A percentile compares a stretch with the other conserved stretches of the same genome.
These are phyloP conservation scores for Eulemur albifrons DNA, from an alignment of 2,797 vertebrate species.

Conservation along the genomic window DNA sequence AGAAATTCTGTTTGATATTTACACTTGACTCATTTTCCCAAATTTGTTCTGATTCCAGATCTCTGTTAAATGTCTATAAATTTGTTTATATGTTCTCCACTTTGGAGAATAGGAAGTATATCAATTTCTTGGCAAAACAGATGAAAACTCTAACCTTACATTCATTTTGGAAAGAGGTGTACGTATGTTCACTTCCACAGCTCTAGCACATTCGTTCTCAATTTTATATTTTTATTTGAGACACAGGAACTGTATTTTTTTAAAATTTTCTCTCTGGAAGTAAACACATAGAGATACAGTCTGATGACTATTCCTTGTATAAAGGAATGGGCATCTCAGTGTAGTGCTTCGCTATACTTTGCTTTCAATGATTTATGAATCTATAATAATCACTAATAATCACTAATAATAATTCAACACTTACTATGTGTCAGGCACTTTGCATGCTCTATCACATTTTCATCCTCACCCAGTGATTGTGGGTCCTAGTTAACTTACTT, in stretches of 20 bases:
- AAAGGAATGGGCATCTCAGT: background rate
- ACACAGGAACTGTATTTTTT: background rate
- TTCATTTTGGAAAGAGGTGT: background rate
- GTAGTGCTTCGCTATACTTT: background rate
- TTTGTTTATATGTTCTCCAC: constrained; percentile 28
- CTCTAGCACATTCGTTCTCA: background rate
- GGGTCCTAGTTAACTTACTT: background rate
- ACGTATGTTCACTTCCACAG: background rate
- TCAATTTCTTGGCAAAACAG: background rate
- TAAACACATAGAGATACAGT: background rate
- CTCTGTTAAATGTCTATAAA: background rate
- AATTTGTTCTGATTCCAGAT: background rate
- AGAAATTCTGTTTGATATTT: constrained; percentile 38
- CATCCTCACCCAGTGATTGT: background rate
- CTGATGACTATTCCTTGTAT: background rate
- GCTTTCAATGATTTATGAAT: background rate
- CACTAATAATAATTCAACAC: background rate
- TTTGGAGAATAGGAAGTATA: constrained; percentile 1
- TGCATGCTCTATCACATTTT: background rate
- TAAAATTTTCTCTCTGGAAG: background rate
- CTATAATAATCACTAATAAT: background rate
- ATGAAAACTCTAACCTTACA: background rate
- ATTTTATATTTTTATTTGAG: constrained; percentile 22
- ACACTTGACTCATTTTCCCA: background rate
- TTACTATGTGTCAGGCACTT: background rate